Percentiles rank a stretch among this genome's conserved stretches.
Evolutionary conservation across 2,888 invertebrate species (phyloP).

Genomic region (Lycocerus yunnanus): DNA sequence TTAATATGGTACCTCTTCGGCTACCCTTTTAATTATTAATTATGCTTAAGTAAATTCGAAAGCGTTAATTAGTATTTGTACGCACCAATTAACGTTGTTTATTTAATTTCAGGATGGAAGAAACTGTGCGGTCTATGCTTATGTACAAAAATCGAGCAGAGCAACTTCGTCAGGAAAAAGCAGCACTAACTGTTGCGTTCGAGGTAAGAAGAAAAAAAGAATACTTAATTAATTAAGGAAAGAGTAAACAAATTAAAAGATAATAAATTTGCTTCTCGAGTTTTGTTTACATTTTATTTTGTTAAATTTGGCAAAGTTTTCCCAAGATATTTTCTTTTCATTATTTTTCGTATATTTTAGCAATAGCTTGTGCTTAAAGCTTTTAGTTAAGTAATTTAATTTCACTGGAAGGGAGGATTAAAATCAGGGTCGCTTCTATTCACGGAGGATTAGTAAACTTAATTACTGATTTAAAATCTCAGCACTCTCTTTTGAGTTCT

Average conservation of each 20-base stretch:
- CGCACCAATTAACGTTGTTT: constrained; percentile 20
- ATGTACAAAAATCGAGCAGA: constrained; percentile 76
- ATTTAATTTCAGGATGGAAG: constrained; percentile 71
- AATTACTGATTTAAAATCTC: constrained; percentile 37
- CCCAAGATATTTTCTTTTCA: constrained; percentile 15
- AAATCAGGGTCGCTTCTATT: constrained; percentile 34
- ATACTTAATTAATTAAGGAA: background rate
- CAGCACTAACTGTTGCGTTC: constrained; percentile 70
- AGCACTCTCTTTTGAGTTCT: constrained; percentile 25
- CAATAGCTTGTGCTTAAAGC: constrained; percentile 20
- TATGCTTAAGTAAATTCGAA: background rate
- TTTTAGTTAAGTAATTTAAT: constrained; percentile 34
- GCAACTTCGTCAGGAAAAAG: constrained; percentile 76
- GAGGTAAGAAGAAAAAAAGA: constrained; percentile 62
- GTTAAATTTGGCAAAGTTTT: background rate
- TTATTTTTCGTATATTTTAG: constrained; percentile 27
- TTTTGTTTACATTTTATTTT: constrained; percentile 4
- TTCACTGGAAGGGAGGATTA: constrained; percentile 35
- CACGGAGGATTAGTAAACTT: constrained; percentile 35
- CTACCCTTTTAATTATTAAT: background rate
- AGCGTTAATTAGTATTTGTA: background rate
- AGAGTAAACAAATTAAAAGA: background rate
- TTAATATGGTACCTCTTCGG: too few relatives aligned
- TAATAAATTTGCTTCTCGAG: background rate
- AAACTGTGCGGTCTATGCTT: constrained; percentile 73